A percentile compares a stretch with the other conserved stretches of the same genome.
These are phyloP conservation scores for Acinonyx jubatus DNA, from an alignment of 2,113 vertebrate genomes.

Conservation along the genomic window DNA sequence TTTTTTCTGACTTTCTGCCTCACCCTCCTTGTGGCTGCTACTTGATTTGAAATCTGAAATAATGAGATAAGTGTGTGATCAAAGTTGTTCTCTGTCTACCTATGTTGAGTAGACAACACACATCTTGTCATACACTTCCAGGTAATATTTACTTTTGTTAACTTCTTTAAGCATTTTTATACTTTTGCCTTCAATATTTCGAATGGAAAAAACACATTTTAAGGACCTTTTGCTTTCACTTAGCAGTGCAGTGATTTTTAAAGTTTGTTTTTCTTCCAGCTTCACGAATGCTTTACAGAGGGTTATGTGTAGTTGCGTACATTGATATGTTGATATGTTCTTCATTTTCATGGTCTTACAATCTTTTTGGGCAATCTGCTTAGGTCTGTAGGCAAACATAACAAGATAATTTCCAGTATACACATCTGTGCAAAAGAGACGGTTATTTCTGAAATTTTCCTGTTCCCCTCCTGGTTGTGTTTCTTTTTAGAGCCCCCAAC, in stretches of 20 bases:
- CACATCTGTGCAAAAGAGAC: constrained; percentile 53
- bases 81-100: constrained; percentile 76
- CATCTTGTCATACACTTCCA: constrained; percentile 72
- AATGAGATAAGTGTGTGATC: constrained; percentile 79
- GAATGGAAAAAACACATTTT: constrained; percentile 21
- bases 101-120: constrained; percentile 70
- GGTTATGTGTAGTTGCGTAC: background rate
- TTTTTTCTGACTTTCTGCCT: constrained; percentile 66
- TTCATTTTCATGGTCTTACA: constrained; percentile 38
- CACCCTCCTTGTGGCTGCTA: constrained; percentile 71
- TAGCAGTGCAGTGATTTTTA: constrained; percentile 49
- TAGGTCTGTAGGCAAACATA: constrained; percentile 51
- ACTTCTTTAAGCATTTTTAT: constrained; percentile 62
- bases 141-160: constrained; percentile 62
- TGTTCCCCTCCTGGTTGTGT: constrained; percentile 21
- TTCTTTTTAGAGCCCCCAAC: constrained; percentile 64
- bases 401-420: constrained; percentile 51
- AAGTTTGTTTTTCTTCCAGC: constrained; percentile 49
- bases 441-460: constrained; percentile 52
- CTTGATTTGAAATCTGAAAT: constrained; percentile 82
- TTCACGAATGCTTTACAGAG: constrained; percentile 53
- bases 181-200: constrained; percentile 64
- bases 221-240: constrained; percentile 46
- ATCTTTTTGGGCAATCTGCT: constrained; percentile 56
- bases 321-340: constrained; percentile 55